Evolutionary conservation across 2,888 invertebrate species (phyloP).

Genomic region (Apamea crenata): DNA sequence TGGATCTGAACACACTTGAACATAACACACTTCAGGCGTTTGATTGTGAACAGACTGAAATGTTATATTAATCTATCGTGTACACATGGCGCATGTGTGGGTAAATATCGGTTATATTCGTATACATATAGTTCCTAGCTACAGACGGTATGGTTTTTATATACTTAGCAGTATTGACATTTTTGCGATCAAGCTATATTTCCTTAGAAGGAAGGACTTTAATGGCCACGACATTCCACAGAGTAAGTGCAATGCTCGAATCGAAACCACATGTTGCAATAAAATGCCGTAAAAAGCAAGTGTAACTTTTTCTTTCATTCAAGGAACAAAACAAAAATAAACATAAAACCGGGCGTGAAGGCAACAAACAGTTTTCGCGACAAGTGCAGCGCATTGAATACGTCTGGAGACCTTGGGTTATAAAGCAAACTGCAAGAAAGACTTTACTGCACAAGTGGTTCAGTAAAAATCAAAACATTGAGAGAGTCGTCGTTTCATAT

Average conservation of each 20-base stretch:
- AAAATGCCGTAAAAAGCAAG: constrained; percentile 49
- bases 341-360: constrained; percentile 52
- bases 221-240: constrained; percentile 38
- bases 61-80: constrained; percentile 37
- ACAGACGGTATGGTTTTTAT: constrained; percentile 31
- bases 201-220: constrained; percentile 27
- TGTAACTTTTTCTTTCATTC: constrained; percentile 56
- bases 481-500: constrained; percentile 84
- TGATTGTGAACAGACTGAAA: constrained; percentile 62
- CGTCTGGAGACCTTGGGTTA: constrained; percentile 74
- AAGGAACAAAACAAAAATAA: constrained; percentile 48
- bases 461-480: constrained; percentile 84
- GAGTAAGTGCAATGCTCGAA: constrained; percentile 39
- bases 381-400: constrained; percentile 73
- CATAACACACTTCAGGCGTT: constrained; percentile 67
- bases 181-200: constrained; percentile 32
- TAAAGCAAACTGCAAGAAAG: constrained; percentile 63
- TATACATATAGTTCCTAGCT: constrained; percentile 16
- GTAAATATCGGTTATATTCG: constrained; percentile 18
- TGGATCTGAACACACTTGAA: constrained; percentile 79
- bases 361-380: constrained; percentile 61
- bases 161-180: constrained; percentile 16
- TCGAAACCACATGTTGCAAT: constrained; percentile 51
- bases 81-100: constrained; percentile 28
- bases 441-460: constrained; percentile 72